Evolutionary conservation across 2,113 vertebrate species (phyloP), one percentile per base, ranked within the genome.

Genomic region (Prinia subflava): DNA sequence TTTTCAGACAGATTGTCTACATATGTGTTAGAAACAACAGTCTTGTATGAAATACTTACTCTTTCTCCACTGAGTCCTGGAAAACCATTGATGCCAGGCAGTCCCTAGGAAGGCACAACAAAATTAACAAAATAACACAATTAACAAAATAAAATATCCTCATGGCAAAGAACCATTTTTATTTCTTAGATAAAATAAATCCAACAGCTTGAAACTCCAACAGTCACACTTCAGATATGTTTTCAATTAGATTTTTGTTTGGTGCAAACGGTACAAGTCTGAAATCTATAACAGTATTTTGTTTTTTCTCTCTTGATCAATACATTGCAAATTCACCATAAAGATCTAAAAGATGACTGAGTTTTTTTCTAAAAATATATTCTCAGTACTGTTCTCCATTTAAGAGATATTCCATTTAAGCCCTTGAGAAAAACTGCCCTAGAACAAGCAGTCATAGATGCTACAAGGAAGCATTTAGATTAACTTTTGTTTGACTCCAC

Each of bases 1-100:
- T 89, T 78, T 74, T 68, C 73, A 78, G 56, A 80, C 20, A 92
- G 75, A 67, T 37, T 68, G 79, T 71, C 76, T 84, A 78, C 77
- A 39, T 35, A 56, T 27, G 33, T 56, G 28, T 28, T 69, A 93
- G 65, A 90, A 93, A 84, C 31, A 91, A 62, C 44, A 37, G 35
- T 52, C 47, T 70, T 28, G 5, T 13, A 78, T 4, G 30, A 39
- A 87, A 91, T 47, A 98, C 98, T 97, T 93, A 98, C 98, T 70
- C 96, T 96, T 95, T 98, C 97, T 97, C 97, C 98, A 10, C 14
- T 23, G 10, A 57, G 50, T 67, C 99, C 99, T 49, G 93, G 97
- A 55, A 92, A 79, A 39, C 99, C 99, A 60, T 95, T 89, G 20
- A 59, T 39, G 79, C 99, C 99, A 47, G 98, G 71, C 27, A 49